phyloP scores from a whole-genome alignment of 2,888 invertebrate genomes.

The Maniola hyperantus region DNA sequence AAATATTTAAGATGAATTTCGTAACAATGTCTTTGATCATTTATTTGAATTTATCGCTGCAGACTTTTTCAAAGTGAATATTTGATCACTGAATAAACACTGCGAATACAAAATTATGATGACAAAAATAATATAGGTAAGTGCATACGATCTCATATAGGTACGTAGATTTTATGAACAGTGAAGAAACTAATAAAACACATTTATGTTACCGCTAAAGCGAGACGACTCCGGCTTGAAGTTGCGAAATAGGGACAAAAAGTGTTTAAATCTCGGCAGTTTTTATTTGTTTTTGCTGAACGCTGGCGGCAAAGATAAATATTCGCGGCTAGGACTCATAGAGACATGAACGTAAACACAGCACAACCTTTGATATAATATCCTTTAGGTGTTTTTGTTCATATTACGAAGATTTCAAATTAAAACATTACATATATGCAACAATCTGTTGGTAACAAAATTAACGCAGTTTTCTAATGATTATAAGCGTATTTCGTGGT shows the following conservation, averaged over 20 bases:
- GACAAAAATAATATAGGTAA: neutral
- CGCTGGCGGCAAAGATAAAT: slow-evolving; percentile 73
- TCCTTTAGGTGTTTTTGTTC: slow-evolving; percentile 56
- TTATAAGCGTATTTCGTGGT: too few relatives aligned
- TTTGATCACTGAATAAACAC: slow-evolving; percentile 7
- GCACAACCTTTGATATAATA: slow-evolving; percentile 67
- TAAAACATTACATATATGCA: too few relatives aligned
- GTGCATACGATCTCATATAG: neutral
- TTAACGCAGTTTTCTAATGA: neutral
- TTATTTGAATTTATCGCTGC: neutral
- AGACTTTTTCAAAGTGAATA: neutral
- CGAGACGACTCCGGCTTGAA: slow-evolving; percentile 32
- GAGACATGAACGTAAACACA: slow-evolving; percentile 72
- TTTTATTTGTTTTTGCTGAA: slow-evolving; percentile 73
- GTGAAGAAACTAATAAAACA: slow-evolving; percentile 19
- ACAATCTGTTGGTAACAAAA: too few relatives aligned
- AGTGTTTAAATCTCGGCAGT: slow-evolving; percentile 72
- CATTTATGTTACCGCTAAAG: slow-evolving; percentile 31
- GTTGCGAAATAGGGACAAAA: slow-evolving; percentile 58
- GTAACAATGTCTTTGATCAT: slow-evolving; percentile 4
- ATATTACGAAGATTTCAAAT: too few relatives aligned
- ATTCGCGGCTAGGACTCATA: slow-evolving; percentile 66
- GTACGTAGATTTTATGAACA: slow-evolving; percentile 11
- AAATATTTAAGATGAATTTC: slow-evolving; percentile 9
- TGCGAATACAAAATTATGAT: slow-evolving; percentile 6